Base-by-base conservation (phyloP, 2,888 invertebrate genomes). In the Aelia acuminata region DNA sequence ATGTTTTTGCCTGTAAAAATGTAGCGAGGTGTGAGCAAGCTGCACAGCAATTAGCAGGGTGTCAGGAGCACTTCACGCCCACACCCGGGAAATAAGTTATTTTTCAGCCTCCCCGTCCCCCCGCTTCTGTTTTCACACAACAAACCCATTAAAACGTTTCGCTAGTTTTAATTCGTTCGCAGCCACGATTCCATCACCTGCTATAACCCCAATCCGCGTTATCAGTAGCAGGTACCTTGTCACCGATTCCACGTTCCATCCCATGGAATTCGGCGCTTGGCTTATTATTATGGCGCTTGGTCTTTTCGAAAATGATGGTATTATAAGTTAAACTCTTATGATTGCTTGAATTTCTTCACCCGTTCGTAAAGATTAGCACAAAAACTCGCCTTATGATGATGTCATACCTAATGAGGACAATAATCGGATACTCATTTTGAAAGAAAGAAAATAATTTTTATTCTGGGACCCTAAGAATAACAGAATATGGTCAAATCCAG, bases 161-260 rank as follows among this genome's bases (percentile, higher is more conserved):
- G 80, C 85, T 85, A 85, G 85, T 85, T 85, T 85, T 85, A 85
- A 85, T 85, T 80, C 80, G 43, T 80, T 43, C 80, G 80, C 43
- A n/a, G 5, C 80, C 11, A 11, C 80, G 43, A 43, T 63, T 63
- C 63, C 31, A 35, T 63, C 18, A 31, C 18, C 31, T 3, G 63
- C 18, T 63, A 63, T 63, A 63, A 63, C 31, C 63, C 63, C 63
- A 63, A 63, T 63, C 63, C 63, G 18, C 31, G 63, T 35, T 31
- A 63, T 63, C 63, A 35, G 63, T 35, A 18, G 63, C 63, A 63
- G 31, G 31, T 63, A 31, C 0, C 5, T 31, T 63, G 63, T 35
- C 63, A 63, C 31, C 13, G 63, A 63, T 63, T 63, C 63, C 63
- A 18, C 63, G 63, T 18, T 31, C 63, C 31, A 31, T 63, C 18